phyloP scores from a whole-genome alignment of 2,113 vertebrate genomes.

The Pseudolaguvia tuberculata region DNA sequence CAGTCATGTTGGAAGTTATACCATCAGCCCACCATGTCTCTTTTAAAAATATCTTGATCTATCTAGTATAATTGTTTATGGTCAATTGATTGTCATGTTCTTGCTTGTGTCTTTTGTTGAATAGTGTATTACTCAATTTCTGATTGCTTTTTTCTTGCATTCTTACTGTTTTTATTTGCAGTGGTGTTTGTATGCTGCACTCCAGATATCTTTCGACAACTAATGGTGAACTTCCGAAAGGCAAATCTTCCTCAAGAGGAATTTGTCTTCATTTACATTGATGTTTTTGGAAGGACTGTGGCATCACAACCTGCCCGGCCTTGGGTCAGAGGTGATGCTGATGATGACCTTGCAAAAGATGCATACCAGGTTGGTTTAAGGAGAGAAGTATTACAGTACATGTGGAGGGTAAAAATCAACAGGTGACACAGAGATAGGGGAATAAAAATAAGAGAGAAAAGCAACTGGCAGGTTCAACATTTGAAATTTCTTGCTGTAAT shows the following conservation, averaged over 20 bases:
- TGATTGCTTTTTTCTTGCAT: background rate
- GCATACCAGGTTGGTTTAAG: constrained; percentile 76
- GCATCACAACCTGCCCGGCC: constrained; percentile 61
- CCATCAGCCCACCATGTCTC: no score
- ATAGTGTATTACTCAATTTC: no score
- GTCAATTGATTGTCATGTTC: no score
- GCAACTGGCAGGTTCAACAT: background rate
- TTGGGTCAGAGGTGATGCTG: constrained; percentile 75
- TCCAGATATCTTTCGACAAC: constrained; percentile 74
- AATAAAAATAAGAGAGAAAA: background rate
- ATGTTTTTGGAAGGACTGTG: constrained; percentile 80
- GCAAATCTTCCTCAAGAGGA: constrained; percentile 73
- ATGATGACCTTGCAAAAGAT: constrained; percentile 68
- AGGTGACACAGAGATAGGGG: background rate
- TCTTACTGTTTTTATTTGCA: constrained; percentile 49
- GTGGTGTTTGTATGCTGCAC: constrained; percentile 87
- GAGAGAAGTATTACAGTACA: background rate
- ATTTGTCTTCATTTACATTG: constrained; percentile 87
- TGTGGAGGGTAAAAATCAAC: background rate
- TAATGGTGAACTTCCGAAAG: constrained; percentile 77
- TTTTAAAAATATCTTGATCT: no score
- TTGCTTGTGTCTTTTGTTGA: no score
- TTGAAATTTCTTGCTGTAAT: background rate
- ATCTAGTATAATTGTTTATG: no score
- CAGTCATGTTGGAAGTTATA: no score